These are phyloP conservation scores for Coregonus ussuriensis DNA, from an alignment of 2,797 vertebrate genomes.

Conservation along the genomic window DNA sequence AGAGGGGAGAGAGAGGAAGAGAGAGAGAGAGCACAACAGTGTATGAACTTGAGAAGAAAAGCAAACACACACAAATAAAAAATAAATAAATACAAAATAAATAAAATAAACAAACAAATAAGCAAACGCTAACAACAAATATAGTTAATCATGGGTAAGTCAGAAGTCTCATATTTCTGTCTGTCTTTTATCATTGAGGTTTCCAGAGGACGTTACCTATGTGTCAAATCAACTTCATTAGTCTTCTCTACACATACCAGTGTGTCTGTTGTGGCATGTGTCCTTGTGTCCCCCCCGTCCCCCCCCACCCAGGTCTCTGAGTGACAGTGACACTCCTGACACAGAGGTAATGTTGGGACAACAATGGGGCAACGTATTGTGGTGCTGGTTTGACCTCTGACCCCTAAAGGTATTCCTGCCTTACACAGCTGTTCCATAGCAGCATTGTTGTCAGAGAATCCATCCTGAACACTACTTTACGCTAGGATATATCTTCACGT, in stretches of 20 bases:
- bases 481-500: neutral
- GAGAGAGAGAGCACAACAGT: neutral
- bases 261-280: too few relatives aligned
- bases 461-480: neutral
- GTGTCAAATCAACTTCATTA: too few relatives aligned
- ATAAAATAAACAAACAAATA: neutral
- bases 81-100: too few relatives aligned
- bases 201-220: too few relatives aligned
- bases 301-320: constrained; percentile 18
- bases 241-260: neutral
- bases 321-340: constrained; percentile 34
- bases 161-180: too few relatives aligned
- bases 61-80: neutral
- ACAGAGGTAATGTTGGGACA: constrained; percentile 37
- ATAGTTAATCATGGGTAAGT: too few relatives aligned
- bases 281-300: too few relatives aligned
- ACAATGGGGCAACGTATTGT: constrained; percentile 6
- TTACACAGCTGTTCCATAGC: constrained; percentile 5
- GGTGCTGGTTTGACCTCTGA: constrained; percentile 38
- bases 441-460: neutral
- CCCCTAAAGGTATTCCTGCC: neutral
- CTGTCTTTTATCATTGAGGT: too few relatives aligned
- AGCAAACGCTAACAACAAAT: too few relatives aligned
- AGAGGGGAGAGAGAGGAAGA: neutral
- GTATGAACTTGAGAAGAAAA: neutral